These are phyloP conservation scores for Pyralis farinalis DNA, from an alignment of 2,888 invertebrate genomes.

Conservation along the genomic window DNA sequence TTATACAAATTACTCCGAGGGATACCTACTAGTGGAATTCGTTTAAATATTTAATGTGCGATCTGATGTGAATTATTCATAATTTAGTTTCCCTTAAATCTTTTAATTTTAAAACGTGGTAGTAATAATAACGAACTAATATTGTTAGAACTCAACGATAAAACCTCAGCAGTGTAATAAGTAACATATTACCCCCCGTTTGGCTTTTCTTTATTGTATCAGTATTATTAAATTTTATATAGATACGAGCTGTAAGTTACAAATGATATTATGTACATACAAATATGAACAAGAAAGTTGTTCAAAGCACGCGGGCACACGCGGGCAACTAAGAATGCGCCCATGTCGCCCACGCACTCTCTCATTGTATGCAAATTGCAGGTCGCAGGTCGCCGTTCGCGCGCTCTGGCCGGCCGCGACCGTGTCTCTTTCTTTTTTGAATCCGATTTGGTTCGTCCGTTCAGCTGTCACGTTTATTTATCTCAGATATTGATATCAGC, in stretches of 20 bases:
- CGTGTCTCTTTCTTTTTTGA: slow-evolving; percentile 23
- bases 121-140: too few species aligned
- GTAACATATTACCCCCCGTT: too few species aligned
- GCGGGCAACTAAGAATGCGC: slow-evolving; percentile 39
- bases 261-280: slow-evolving; percentile 8
- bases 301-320: slow-evolving; percentile 35
- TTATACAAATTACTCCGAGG: too few species aligned
- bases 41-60: too few species aligned
- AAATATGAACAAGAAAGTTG: slow-evolving; percentile 18
- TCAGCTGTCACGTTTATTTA: slow-evolving; percentile 10
- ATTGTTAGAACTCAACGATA: too few species aligned
- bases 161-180: too few species aligned
- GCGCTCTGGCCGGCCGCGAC: slow-evolving; percentile 26
- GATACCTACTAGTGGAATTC: too few species aligned
- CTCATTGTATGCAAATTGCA: slow-evolving; percentile 76
- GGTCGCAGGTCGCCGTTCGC: slow-evolving; percentile 74
- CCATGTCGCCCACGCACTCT: slow-evolving; percentile 58
- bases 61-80: too few species aligned
- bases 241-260: background rate
- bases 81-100: too few species aligned
- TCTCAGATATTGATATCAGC: slow-evolving; percentile 5
- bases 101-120: too few species aligned
- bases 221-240: too few species aligned
- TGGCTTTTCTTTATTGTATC: too few species aligned
- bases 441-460: slow-evolving; percentile 38